Evolutionary conservation across 1,140 invertebrate species (phyloP), one percentile per base, ranked within the genome.

Genomic region (Lasaia peninsularis): DNA sequence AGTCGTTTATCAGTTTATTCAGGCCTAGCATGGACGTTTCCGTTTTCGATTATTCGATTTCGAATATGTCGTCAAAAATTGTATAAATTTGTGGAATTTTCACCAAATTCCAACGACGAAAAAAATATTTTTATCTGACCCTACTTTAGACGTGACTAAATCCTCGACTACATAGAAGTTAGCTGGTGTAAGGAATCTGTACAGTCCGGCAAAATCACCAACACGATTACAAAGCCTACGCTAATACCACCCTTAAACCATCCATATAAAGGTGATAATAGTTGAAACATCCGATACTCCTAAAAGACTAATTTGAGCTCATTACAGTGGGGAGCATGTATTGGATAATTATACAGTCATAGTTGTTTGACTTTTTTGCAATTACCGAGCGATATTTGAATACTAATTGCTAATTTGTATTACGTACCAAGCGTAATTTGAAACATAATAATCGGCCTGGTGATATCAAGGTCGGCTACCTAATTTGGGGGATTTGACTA

Each of bases 91-190:
- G 12, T 14, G 18, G 2, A n/a, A 44, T 12, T 12, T 12, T 14
- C 7, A 4, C 12, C 31, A 9, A 35, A 33, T 18, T 16, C 32
- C 10, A 24, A 49, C 5, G 14, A 31, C 14, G n/a, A 34, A 21
- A 16, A 49, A 5, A 18, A 0, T 44, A 1, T 61, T 62, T 58
- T 68, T 71, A 35, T 66, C 59, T 20, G 32, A 59, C 69, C n/a
- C 21, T 80, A 78, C 64, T 50, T 8, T 10, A 64, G 64, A 60
- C 77, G 74, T 80, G 77, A 77, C 69, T 66, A 57, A 66, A 57
- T 62, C 60, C 60, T 48, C 55, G 51, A 48, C 58, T 51, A 60
- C 49, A 64, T 66, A 62, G 64, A 63, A 52, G 57, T 57, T 61
- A 58, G 52, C 49, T 51, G 40, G 54, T 54, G 56, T 28, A 28